Evolutionary conservation across 2,113 vertebrate genomes (phyloP).

Genomic region (zebrafish (Danio rerio)): GRCz12tu NC_133191.1:3762001-3762500

Average conservation of each 20-base stretch:
- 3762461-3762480: background rate
- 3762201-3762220: background rate
- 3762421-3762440: no score
- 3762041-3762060: background rate
- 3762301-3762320: background rate
- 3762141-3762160: background rate
- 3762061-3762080: background rate
- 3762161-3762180: background rate
- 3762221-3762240: background rate
- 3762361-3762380: background rate
- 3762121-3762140: background rate
- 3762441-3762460: background rate
- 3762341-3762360: background rate
- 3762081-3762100: background rate
- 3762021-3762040: background rate
- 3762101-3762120: conserved; percentile 14
- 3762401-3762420: background rate
- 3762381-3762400: background rate
- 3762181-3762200: background rate
- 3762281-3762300: background rate
- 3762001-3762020: background rate
- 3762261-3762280: background rate
- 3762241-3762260: background rate
- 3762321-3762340: background rate
- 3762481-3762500: background rate